phyloP scores from a whole-genome alignment of 2,888 invertebrate species.

The Andrena marginata region DNA sequence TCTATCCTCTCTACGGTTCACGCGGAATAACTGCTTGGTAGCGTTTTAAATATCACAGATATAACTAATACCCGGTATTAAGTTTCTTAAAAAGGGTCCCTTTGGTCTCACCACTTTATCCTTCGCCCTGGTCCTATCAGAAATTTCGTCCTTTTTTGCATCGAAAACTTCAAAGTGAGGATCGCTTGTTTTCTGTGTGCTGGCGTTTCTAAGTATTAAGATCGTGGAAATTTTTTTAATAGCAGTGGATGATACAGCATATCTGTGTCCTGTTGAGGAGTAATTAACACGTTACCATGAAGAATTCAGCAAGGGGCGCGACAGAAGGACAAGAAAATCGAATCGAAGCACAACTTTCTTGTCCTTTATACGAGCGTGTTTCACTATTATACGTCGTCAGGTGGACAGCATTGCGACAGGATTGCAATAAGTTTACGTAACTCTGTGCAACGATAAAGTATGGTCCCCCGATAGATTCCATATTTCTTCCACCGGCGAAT shows the following conservation, averaged over 20 bases:
- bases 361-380: neutral
- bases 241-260: too few relatives aligned
- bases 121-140: neutral
- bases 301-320: neutral
- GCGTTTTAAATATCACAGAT: too few relatives aligned
- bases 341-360: neutral
- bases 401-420: conserved; percentile 5
- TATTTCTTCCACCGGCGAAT: conserved; percentile 28
- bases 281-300: neutral
- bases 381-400: neutral
- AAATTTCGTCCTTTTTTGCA: neutral
- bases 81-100: too few relatives aligned
- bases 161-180: neutral
- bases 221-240: too few relatives aligned
- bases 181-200: too few relatives aligned
- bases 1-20: too few relatives aligned
- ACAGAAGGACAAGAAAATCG: neutral
- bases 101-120: neutral
- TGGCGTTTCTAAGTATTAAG: too few relatives aligned
- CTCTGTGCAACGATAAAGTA: neutral
- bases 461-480: conserved; percentile 22
- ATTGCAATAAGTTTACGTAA: conserved; percentile 40
- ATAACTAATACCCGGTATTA: too few relatives aligned
- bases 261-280: too few relatives aligned
- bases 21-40: too few relatives aligned